Percentiles rank a stretch among this genome's conserved stretches.
These are phyloP conservation scores for Hermodice carunculata DNA, from an alignment of 2,888 invertebrate genomes.

Conservation along the genomic window DNA sequence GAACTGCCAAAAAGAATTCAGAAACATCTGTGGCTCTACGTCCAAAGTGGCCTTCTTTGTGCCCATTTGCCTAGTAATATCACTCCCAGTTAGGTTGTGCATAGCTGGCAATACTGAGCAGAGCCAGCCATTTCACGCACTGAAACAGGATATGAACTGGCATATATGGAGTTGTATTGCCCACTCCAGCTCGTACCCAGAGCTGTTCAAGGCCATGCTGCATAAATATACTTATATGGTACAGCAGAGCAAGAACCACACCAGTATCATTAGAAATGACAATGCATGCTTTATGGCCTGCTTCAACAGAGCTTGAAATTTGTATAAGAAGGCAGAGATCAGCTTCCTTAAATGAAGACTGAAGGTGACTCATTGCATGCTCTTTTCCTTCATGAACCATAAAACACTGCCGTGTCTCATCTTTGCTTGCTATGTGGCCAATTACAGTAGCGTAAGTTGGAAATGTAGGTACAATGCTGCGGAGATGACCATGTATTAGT, in stretches of 20 bases:
- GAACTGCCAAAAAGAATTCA: too few relatives aligned
- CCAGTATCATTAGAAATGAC: constrained; percentile 15
- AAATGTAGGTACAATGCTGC: background rate
- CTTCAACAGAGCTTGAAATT: constrained; percentile 6
- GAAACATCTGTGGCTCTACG: constrained; percentile 13
- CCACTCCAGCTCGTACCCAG: constrained; percentile 23
- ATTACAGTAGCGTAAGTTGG: constrained; percentile 8
- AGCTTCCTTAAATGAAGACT: constrained; percentile 19
- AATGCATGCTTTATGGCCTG: constrained; percentile 17
- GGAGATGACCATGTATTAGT: constrained; percentile 10
- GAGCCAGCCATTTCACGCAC: constrained; percentile 4
- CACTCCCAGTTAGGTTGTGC: constrained; percentile 14
- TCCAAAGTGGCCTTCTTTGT: constrained; percentile 18
- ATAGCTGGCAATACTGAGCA: constrained; percentile 16
- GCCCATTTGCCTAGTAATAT: constrained; percentile 18
- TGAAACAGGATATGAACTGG: constrained; percentile 6
- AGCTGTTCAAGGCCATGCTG: constrained; percentile 15
- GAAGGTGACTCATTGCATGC: background rate
- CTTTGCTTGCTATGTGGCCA: constrained; percentile 10
- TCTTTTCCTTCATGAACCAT: constrained; percentile 6
- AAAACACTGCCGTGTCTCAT: constrained; percentile 9
- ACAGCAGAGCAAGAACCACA: background rate
- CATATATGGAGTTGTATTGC: background rate
- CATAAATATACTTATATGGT: constrained; percentile 16
- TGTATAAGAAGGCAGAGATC: constrained; percentile 15